phyloP scores from a whole-genome alignment of 2,113 vertebrate species.

The Syrmaticus mikado region DNA sequence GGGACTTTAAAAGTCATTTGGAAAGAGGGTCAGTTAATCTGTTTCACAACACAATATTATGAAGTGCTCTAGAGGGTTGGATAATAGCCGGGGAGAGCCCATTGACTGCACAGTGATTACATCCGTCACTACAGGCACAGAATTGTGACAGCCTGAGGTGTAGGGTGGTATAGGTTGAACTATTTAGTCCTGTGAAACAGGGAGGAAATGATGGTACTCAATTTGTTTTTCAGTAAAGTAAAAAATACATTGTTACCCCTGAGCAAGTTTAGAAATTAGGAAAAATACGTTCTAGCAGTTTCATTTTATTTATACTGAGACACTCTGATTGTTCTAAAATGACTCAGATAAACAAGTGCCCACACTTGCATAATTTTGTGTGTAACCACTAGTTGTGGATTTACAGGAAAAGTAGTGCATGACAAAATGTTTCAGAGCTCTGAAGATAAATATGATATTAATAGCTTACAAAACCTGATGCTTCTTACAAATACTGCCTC shows the following conservation, averaged over 20 bases:
- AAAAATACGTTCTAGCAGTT: neutral
- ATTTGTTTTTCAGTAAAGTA: slow-evolving; percentile 13
- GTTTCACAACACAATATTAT: neutral
- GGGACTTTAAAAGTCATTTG: neutral
- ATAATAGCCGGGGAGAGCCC: neutral
- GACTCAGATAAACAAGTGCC: neutral
- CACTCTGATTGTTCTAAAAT: neutral
- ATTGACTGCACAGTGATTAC: neutral
- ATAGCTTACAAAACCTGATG: neutral
- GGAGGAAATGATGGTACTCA: neutral
- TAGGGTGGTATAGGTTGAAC: neutral
- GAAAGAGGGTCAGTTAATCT: neutral
- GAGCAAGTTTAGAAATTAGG: neutral
- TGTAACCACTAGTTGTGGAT: neutral
- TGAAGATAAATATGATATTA: neutral
- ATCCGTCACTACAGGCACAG: neutral
- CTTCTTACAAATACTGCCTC: neutral
- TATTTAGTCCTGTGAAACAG: neutral
- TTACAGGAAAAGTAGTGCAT: neutral
- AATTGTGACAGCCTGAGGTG: neutral
- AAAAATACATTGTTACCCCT: neutral
- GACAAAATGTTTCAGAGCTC: neutral
- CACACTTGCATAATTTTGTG: slow-evolving; percentile 8
- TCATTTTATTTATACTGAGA: neutral
- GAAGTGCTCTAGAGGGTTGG: neutral